Evolutionary conservation across 2,888 invertebrate species (phyloP), one percentile per base, ranked within the genome.

Genomic region (Phyto melanocephala): DNA sequence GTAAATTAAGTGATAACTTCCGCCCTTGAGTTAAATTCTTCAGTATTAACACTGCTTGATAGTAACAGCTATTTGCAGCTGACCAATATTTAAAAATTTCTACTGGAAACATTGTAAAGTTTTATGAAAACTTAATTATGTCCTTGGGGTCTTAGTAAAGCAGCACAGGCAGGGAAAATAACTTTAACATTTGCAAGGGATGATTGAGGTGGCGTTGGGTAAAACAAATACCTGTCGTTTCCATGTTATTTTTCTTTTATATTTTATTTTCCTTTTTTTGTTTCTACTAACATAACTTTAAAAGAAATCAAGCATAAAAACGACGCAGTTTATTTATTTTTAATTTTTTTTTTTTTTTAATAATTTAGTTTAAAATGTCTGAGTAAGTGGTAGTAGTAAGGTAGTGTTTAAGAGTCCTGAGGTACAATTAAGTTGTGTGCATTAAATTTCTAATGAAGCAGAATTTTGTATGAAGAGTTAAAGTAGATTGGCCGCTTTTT

Each of bases 121-220:
- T 88, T 89, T 86, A 86, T 88, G 87, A 89, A 90, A 90, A 90
- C 89, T 90, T 90, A 89, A 90, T 89, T 88, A 89, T 87, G 87
- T 88, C 90, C 90, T 89, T 85, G 85, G 88, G 90, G 88, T 85
- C 86, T 86, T 33, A 20, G 52, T 10, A 6, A 13, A 75, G n/a
- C 35, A 54, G 40, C 10, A 52, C 28, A 28, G 6, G 17, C 35
- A 28, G 24, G 13, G 24, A 35, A 45, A 40, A 63, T 40, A 56
- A 52, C 20, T 28, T 1, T 28, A 24, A 60, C 10, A 42, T 40
- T 50, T 47, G 15, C 60, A 78, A 50, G 22, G 52, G 47, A 78
- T 71, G 28, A 37, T 10, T 17, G 20, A 10, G 33, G 20, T 35
- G 35, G n/a, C 28, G 28, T 28, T 62, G 50, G 47, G 1, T 8